Base-by-base conservation (phyloP, 2,113 vertebrate species). In the Rhineura floridana region DNA sequence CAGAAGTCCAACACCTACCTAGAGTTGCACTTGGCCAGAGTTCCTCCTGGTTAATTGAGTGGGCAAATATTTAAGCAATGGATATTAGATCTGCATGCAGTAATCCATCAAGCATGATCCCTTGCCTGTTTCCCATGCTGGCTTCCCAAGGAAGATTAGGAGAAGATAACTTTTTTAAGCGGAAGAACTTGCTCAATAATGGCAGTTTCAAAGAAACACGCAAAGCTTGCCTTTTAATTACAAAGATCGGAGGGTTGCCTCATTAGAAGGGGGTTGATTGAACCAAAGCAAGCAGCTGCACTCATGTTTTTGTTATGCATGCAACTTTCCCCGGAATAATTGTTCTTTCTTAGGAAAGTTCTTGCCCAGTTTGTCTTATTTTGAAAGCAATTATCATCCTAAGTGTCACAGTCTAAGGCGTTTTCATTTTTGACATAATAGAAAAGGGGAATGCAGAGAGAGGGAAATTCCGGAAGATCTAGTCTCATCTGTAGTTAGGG, bases 21-120 rank as follows among this genome's bases (percentile, higher is more conserved):
- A 94, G 88, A 59, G 88, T 90, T 92, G 94, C 91, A 88, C 92
- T 95, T 94, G 92, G 95, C 91, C 89, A 39, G 70, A 91, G 90
- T 30, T 87, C 91, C 91, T 86, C 88, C 17, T 94, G 93, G 91
- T 91, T 94, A 95, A 96, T 94, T 90, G 96, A 95, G 94, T 89
- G 92, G 93, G 80, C 80, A 88, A 89, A 91, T 84, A 7, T 94
- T 94, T 62, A 91, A 67, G 91, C 85, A 92, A 76, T 91, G 90
- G 76, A 63, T 93, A 21, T 88, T 92, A 87, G 90, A 85, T 93
- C 87, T 95, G 81, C 48, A 23, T 83, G 48, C 85, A 59, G 77
- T 94, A 94, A 90, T 90, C 93, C 93, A 93, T 95, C 94, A 93
- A 93, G 93, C 90, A 92, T 94, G 82, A 93, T 91, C 95, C 93